phyloP scores from a whole-genome alignment of 2,797 vertebrate species.

The Brachyalestes nurse region DNA sequence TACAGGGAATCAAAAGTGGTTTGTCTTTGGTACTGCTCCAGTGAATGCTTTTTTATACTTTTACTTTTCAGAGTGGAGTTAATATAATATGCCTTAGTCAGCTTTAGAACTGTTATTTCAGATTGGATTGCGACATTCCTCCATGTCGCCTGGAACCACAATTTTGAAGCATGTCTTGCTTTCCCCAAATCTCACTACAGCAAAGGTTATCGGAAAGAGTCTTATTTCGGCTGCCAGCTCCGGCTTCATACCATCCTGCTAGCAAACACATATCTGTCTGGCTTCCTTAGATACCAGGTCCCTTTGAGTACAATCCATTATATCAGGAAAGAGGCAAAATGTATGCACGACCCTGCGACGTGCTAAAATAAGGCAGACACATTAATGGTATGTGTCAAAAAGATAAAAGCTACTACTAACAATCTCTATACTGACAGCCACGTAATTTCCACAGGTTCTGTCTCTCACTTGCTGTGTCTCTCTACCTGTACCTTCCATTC shows the following conservation, averaged over 20 bases:
- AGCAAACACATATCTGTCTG: conserved; percentile 16
- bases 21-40: not conserved
- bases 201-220: conserved; percentile 32
- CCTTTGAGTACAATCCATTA: conserved; percentile 4
- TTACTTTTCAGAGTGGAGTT: not conserved
- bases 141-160: conserved; percentile 10
- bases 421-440: conserved; percentile 46
- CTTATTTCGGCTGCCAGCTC: conserved; percentile 7
- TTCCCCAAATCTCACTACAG: conserved; percentile 21
- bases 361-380: conserved; percentile 18
- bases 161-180: conserved; percentile 12
- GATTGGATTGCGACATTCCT: not conserved
- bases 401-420: conserved; percentile 51
- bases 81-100: not conserved
- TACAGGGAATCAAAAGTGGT: not conserved
- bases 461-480: conserved; percentile 36
- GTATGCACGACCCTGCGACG: not conserved
- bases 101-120: not conserved
- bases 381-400: conserved; percentile 46
- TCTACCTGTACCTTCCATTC: conserved; percentile 30
- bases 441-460: conserved; percentile 34
- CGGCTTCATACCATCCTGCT: conserved; percentile 8
- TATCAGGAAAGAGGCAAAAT: conserved; percentile 17
- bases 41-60: not conserved
- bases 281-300: not conserved